phyloP scores from a whole-genome alignment of 2,888 invertebrate species.

The Sylvicola fuscatus region DNA sequence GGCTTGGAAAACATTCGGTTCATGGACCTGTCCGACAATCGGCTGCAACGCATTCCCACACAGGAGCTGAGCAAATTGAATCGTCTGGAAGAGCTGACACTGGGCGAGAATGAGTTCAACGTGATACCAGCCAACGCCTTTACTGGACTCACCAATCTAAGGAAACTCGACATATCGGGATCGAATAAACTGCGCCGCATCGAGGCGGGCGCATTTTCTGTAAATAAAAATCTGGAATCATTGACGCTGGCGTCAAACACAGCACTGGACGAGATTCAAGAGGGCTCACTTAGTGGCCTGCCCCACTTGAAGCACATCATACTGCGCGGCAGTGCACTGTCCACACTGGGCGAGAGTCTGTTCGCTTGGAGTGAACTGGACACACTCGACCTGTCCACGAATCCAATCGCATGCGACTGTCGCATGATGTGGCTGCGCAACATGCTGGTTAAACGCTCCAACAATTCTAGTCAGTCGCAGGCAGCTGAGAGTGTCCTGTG shows the following conservation, averaged over 20 bases:
- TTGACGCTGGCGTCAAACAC: slow-evolving; percentile 59
- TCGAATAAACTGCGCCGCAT: slow-evolving; percentile 50
- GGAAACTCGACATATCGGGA: slow-evolving; percentile 57
- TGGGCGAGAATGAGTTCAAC: slow-evolving; percentile 67
- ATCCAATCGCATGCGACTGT: slow-evolving; percentile 65
- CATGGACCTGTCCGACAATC: slow-evolving; percentile 63
- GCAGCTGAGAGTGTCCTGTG: slow-evolving; percentile 34
- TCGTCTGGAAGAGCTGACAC: slow-evolving; percentile 56
- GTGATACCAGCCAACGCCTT: slow-evolving; percentile 51
- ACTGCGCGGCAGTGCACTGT: slow-evolving; percentile 57
- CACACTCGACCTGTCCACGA: slow-evolving; percentile 58
- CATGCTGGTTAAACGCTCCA: slow-evolving; percentile 26
- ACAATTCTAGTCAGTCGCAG: slow-evolving; percentile 12
- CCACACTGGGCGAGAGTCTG: slow-evolving; percentile 53
- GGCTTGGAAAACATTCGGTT: slow-evolving; percentile 52
- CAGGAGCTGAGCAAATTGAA: slow-evolving; percentile 45
- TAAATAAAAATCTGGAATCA: slow-evolving; percentile 62
- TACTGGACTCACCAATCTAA: slow-evolving; percentile 54
- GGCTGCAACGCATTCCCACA: slow-evolving; percentile 52
- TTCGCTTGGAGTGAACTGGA: slow-evolving; percentile 60
- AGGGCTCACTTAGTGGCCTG: slow-evolving; percentile 54
- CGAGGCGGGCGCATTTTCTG: slow-evolving; percentile 56
- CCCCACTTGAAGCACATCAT: slow-evolving; percentile 59
- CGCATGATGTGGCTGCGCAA: slow-evolving; percentile 60
- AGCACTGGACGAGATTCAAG: slow-evolving; percentile 47